Conservation (phyloP, 2,113 vertebrate genomes). For the Ceyx cyanopectus region DNA sequence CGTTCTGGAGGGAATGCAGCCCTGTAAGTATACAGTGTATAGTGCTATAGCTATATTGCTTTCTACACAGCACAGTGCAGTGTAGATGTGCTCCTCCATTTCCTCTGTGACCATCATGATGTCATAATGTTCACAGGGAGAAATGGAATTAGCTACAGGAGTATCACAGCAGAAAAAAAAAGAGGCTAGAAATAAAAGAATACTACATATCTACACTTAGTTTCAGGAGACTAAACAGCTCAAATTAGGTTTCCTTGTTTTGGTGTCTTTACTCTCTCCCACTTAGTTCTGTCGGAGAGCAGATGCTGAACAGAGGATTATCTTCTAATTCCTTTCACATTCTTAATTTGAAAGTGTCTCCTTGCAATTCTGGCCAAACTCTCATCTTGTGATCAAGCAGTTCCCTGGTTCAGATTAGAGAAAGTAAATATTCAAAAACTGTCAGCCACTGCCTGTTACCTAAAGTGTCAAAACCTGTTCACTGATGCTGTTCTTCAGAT, state of each 20-base stretch:
- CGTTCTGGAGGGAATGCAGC: constrained; percentile 9
- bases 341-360: constrained; percentile 7
- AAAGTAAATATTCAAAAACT: constrained; percentile 28
- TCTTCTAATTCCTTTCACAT: constrained; percentile 9
- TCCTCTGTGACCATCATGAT: not conserved
- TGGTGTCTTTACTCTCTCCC: not conserved
- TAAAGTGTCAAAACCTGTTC: not conserved
- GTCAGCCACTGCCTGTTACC: not conserved
- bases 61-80: not conserved
- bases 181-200: not conserved
- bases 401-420: not conserved
- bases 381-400: not conserved
- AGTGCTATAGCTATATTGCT: not conserved
- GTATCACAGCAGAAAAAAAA: not conserved
- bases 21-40: not conserved
- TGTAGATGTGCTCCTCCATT: not conserved
- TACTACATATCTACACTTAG: not conserved
- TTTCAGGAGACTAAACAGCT: not conserved
- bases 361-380: not conserved
- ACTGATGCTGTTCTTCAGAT: not conserved
- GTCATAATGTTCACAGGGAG: not conserved
- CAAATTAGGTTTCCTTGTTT: not conserved
- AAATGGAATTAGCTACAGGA: not conserved
- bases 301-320: not conserved
- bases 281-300: not conserved